Conservation (phyloP, 2,797 vertebrate genomes). For the Phrynocephalus forsythii region DNA sequence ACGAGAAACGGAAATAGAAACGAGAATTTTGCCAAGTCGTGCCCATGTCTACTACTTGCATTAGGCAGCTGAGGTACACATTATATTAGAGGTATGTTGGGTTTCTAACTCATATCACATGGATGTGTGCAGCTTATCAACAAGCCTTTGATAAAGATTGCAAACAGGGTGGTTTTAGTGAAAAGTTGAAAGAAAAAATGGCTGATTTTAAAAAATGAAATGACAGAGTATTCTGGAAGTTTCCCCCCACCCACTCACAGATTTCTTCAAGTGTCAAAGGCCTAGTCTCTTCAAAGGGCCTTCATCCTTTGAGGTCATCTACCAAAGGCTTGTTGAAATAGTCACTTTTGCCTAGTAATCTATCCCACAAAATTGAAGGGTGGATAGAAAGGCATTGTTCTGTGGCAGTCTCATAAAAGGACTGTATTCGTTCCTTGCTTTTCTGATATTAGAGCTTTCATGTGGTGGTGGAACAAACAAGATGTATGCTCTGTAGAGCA, state of each 20-base stretch:
- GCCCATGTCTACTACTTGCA: no score
- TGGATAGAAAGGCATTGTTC: neutral
- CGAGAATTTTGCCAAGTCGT: no score
- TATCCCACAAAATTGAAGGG: neutral
- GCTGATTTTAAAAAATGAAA: neutral
- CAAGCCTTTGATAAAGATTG: neutral
- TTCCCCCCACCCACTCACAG: no score
- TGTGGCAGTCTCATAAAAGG: neutral
- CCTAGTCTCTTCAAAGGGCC: neutral
- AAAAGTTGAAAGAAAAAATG: neutral
- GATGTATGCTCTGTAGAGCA: neutral
- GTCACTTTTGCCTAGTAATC: neutral
- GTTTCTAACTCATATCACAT: no score
- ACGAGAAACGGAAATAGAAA: no score
- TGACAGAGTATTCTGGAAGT: neutral
- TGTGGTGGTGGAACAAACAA: neutral
- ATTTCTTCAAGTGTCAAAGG: neutral
- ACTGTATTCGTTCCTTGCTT: neutral
- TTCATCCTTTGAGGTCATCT: neutral
- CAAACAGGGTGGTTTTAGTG: neutral
- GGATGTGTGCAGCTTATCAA: neutral
- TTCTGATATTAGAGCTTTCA: neutral
- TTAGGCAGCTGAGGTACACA: no score
- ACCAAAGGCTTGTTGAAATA: neutral
- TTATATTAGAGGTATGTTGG: no score